A percentile compares a stretch with the other conserved stretches of the same genome.
Evolutionary conservation across 2,797 vertebrate species (phyloP).

Genomic region (Picus viridis): DNA sequence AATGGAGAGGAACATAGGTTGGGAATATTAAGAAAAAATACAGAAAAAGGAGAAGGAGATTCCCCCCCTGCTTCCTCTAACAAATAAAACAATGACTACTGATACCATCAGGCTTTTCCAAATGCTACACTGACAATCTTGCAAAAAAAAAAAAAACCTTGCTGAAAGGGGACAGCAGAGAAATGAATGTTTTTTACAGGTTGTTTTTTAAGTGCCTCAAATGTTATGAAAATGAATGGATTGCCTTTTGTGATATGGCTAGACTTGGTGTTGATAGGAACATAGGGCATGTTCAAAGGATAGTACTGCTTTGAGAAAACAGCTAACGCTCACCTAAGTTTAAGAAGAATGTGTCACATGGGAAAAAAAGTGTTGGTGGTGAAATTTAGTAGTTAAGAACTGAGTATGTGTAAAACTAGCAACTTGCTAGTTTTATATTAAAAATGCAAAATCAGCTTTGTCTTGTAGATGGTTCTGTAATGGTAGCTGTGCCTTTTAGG

Average conservation of each 20-base stretch:
- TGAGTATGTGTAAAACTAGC: neutral
- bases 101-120: neutral
- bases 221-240: neutral
- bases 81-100: neutral
- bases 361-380: neutral
- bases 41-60: neutral
- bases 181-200: neutral
- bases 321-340: neutral
- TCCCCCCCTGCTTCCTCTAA: neutral
- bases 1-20: neutral
- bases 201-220: neutral
- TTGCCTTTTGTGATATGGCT: neutral
- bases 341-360: neutral
- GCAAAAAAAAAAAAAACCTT: neutral
- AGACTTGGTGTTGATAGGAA: neutral
- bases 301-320: neutral
- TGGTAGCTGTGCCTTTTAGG: neutral
- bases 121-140: rapidly evolving
- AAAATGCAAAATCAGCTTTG: neutral
- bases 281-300: rapidly evolving
- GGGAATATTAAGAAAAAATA: neutral
- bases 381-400: neutral
- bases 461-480: neutral
- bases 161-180: neutral
- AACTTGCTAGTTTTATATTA: neutral